Evolutionary conservation across 2,797 vertebrate species (phyloP), one percentile per base, ranked within the genome.

Genomic region (Poecilia gillii): DNA sequence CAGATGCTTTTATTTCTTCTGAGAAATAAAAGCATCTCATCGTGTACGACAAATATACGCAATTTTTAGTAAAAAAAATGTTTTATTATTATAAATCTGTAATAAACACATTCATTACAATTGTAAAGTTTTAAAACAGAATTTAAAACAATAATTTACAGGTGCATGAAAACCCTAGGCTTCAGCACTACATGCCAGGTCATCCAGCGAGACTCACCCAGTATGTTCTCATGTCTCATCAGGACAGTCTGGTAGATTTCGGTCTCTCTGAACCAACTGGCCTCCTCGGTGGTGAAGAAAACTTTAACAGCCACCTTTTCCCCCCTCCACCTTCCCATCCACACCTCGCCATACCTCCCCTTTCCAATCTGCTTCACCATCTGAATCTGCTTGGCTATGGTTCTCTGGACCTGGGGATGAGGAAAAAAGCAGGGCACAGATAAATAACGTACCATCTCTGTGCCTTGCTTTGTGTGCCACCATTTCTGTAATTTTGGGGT

Each of bases 301-400:
- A 99, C 98, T 91, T 99, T 99, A 39, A 99, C 98, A 0, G 98
- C 98, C 72, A 99, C 98, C 84, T 97, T 98, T 84, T 99, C 98
- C 0, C 97, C 98, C 33, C 98, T 97, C 98, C 98, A 99, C 85
- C 95, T 96, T 75, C 98, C 98, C 97, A 99, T 98, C 98, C 98
- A 98, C 81, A 99, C 98, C 90, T 99, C 98, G 53, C 98, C 98
- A 1, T 99, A 99, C 77, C 98, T 95, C 49, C 98, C 98, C 94
- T 99, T 99, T 3, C 98, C 98, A 59, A 99, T 99, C 96, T 98
- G 98, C 87, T 97, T 98, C 90, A 99, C 97, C 98, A 99, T 99
- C 85, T 99, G 98, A 93, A 99, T 99, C 95, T 99, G 98, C 91
- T 99, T 99, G 66, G 98, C 98, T n/a, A 99, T 99, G 1, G 98